A percentile compares a stretch with the other conserved stretches of the same genome.
phyloP scores from a whole-genome alignment of 2,888 invertebrate genomes.

The Scaeva pyrastri region DNA sequence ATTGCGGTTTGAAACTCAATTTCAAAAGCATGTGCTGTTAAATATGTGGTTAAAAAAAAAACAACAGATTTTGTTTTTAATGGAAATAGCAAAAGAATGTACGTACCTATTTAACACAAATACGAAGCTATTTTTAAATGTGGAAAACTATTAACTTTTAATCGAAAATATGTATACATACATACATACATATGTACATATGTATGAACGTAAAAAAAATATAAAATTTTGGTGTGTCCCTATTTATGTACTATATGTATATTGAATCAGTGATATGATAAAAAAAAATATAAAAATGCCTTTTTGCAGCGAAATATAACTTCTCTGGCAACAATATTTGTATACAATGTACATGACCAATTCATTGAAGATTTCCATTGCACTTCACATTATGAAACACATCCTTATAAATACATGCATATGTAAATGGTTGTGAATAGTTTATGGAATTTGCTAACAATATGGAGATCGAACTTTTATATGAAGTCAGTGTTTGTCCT shows the following conservation, averaged over 20 bases:
- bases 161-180: not conserved
- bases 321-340: too few species aligned
- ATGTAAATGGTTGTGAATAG: not conserved
- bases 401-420: not conserved
- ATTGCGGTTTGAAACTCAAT: not conserved
- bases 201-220: too few species aligned
- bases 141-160: not conserved
- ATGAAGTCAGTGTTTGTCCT: conserved; percentile 10
- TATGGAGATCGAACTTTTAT: conserved; percentile 2
- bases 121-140: not conserved
- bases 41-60: not conserved
- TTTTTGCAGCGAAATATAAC: too few species aligned
- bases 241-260: too few species aligned
- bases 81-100: not conserved
- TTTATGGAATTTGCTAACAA: not conserved
- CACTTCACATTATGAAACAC: not conserved
- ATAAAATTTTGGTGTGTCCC: too few species aligned
- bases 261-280: too few species aligned
- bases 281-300: too few species aligned
- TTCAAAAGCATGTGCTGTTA: not conserved
- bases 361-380: not conserved
- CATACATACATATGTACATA: too few species aligned
- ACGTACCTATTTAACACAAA: not conserved
- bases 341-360: not conserved
- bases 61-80: not conserved